A percentile compares a stretch with the other conserved stretches of the same genome.
Evolutionary conservation across 2,888 invertebrate species (phyloP).

Genomic region (Pyrocoelia pectoralis): DNA sequence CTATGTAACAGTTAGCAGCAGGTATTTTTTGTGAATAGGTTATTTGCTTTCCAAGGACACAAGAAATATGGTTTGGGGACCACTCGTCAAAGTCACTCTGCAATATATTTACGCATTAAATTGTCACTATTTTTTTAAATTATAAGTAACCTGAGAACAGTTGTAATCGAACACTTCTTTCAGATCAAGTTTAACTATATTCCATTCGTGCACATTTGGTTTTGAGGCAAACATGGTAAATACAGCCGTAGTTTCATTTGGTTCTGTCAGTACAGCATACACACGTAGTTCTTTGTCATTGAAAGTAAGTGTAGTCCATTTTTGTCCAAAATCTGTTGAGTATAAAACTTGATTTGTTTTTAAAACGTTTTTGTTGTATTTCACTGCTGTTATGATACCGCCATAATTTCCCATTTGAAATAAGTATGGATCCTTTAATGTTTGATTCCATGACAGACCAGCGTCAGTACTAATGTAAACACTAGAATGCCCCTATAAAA

Average conservation of each 20-base stretch:
- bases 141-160: background rate
- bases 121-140: too few species aligned
- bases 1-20: slow-evolving; percentile 83
- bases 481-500: background rate
- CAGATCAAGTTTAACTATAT: background rate
- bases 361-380: background rate
- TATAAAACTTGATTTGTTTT: background rate
- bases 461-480: background rate
- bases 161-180: background rate
- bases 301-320: background rate
- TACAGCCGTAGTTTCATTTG: background rate
- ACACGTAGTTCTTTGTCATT: background rate
- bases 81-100: slow-evolving; percentile 85
- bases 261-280: background rate
- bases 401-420: background rate
- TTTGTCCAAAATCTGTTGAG: background rate
- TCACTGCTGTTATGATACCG: background rate
- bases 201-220: background rate
- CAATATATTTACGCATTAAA: slow-evolving; percentile 38
- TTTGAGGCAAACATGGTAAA: background rate
- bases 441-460: background rate
- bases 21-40: slow-evolving; percentile 78
- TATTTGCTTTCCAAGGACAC: slow-evolving; percentile 81
- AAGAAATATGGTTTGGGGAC: slow-evolving; percentile 79
- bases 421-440: background rate